Percentiles rank a stretch among this genome's conserved stretches.
Evolutionary conservation across 2,797 vertebrate genomes (phyloP).

Genomic region (Tragelaphus eurycerus): DNA sequence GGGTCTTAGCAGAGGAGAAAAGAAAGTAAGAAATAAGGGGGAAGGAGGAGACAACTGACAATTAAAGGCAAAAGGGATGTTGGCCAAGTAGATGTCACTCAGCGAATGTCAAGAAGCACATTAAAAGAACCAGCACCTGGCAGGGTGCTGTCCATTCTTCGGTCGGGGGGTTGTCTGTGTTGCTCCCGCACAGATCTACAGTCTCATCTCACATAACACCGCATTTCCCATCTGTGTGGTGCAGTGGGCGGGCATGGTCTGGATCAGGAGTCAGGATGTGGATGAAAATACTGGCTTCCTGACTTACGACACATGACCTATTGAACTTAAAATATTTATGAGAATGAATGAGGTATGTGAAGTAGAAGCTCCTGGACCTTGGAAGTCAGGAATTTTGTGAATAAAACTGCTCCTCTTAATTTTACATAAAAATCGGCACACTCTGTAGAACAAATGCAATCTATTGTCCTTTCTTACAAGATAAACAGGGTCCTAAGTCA

Average conservation of each 20-base stretch:
- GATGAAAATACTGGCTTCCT: neutral
- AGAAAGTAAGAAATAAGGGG: neutral
- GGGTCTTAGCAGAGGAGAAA: neutral
- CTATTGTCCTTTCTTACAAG: neutral
- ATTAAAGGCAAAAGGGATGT: neutral
- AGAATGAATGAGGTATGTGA: neutral
- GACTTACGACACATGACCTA: neutral
- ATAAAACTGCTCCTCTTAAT: neutral
- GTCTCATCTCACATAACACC: neutral
- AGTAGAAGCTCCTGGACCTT: neutral
- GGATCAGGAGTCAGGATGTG: neutral
- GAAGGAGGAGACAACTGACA: neutral
- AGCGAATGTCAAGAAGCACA: neutral
- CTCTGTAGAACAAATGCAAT: neutral
- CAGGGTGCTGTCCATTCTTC: accelerated
- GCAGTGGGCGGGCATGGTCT: neutral
- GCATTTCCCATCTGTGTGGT: neutral
- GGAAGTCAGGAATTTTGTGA: neutral
- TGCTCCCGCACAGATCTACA: neutral
- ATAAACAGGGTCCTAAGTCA: neutral
- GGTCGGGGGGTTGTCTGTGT: accelerated
- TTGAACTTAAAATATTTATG: neutral
- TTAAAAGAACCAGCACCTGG: neutral
- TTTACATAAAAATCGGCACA: neutral
- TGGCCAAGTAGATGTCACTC: neutral